Evolutionary conservation across 37 sponge, comb jelly and placozoan genomes (phyloP), one percentile per base, ranked within the genome.

Genomic region (Cladorhizidae sp.): DNA sequence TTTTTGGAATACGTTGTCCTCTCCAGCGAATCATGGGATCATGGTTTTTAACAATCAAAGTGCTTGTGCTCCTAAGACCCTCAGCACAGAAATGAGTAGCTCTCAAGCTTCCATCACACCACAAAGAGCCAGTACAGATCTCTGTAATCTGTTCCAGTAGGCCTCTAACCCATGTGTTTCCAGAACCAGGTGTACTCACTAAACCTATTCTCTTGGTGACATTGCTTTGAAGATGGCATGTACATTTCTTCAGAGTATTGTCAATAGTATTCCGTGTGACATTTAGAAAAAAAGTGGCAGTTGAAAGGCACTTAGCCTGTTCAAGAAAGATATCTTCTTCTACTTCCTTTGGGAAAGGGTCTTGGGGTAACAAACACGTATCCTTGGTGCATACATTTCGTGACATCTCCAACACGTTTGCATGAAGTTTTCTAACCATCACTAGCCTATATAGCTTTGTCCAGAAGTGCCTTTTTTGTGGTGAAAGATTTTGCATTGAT

Each of bases 141-240:
- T 79, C 71, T 3, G 88, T 88, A 25, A 72, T 72, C 33, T 33
- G 38, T 67, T 88, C 72, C 33, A 88, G 68, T 35, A 88, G 69
- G 0, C 81, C 81, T 18, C 87, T 29, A 0, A 87, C 57, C 87
- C 87, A 87, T 8, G 87, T 87, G 52, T 87, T 87, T 20, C 87
- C 87, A 54, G 80, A 78, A 14, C 87, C 87, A 6, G 87, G 81
- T 1, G 80, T 70, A 57, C 81, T 80, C 43, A 72, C 75, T 1
- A 87, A 57, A 25, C 59, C 87, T 23, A 79, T 40, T 0, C 40
- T 50, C 22, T 14, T 12, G 15, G 14, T 28, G 43, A 6, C 54
- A 11, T 9, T 73, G 9, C 32, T 33, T 23, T 51, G 67, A 65
- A 77, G 50, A 26, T 31, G 0, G 32, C 78, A 77, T 12, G 32